Conservation (phyloP, 2,797 vertebrate species). For the Phalloptychus januarius region DNA sequence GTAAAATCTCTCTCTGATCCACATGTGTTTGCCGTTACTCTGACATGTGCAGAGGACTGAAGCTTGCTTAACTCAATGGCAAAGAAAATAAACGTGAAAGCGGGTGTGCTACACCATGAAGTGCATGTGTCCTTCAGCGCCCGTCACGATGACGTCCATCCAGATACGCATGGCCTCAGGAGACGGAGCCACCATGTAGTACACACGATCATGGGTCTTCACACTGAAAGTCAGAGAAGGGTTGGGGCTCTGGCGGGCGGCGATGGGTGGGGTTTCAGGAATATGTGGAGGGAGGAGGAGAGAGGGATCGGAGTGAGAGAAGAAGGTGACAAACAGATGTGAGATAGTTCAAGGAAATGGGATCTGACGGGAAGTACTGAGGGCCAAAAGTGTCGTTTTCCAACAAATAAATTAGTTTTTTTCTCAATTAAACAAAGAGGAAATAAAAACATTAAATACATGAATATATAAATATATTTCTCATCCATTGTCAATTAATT, state of each 20-base stretch:
- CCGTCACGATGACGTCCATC: slow-evolving; percentile 98
- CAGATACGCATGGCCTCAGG: slow-evolving; percentile 98
- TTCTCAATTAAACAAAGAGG: not conserved
- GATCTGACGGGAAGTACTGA: not conserved
- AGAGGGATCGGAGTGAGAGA: slow-evolving; percentile 7
- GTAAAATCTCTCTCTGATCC: slow-evolving; percentile 13
- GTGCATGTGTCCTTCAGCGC: slow-evolving; percentile 95
- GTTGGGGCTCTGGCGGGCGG: slow-evolving; percentile 88
- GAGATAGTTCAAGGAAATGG: slow-evolving; percentile 16
- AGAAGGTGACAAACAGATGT: slow-evolving; percentile 43
- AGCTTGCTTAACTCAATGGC: not conserved
- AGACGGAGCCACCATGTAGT: slow-evolving; percentile 96
- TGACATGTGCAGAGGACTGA: not conserved
- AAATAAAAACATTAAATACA: not conserved
- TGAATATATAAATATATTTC: not conserved
- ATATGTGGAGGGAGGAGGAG: not conserved
- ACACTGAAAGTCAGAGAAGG: slow-evolving; percentile 94
- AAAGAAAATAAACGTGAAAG: not conserved
- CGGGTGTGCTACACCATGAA: slow-evolving; percentile 86
- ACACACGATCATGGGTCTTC: slow-evolving; percentile 96
- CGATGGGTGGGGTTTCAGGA: slow-evolving; percentile 11
- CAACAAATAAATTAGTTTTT: not conserved
- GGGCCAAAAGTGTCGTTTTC: not conserved
- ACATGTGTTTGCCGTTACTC: not conserved
- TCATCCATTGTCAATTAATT: not conserved